These are phyloP conservation scores for Anguilla obscura DNA, from an alignment of 2,797 vertebrate species.

Conservation along the genomic window DNA sequence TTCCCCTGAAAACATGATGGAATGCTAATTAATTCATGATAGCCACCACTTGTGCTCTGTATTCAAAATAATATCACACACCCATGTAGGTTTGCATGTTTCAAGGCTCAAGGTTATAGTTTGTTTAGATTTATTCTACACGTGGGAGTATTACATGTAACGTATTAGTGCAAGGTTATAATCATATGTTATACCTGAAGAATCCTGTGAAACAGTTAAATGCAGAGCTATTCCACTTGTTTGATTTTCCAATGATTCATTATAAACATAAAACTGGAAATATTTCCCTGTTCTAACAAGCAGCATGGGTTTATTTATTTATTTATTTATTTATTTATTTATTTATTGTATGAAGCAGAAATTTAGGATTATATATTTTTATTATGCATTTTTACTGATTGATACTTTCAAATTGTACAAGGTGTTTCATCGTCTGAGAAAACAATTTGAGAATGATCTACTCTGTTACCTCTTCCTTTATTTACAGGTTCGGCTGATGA, in stretches of 20 bases:
- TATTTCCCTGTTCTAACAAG: no score
- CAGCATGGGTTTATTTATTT: neutral
- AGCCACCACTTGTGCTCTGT: conserved; percentile 55
- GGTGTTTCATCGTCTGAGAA: neutral
- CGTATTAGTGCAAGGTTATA: neutral
- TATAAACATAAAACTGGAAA: neutral
- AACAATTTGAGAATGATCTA: neutral
- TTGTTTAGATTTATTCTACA: neutral
- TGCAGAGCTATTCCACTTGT: neutral
- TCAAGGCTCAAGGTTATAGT: conserved; percentile 52
- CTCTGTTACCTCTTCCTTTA: conserved; percentile 20
- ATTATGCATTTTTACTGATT: neutral
- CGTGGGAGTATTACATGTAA: neutral
- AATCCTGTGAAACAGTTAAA: neutral
- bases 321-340: neutral
- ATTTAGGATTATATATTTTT: neutral
- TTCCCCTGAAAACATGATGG: neutral
- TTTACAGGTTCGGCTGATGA: conserved; percentile 88
- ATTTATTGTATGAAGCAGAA: neutral
- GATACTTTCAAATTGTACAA: neutral
- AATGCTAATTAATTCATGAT: conserved; percentile 18
- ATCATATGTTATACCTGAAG: neutral
- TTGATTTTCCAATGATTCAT: neutral
- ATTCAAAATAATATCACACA: conserved; percentile 64
- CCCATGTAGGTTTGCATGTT: conserved; percentile 57